phyloP scores from a whole-genome alignment of 1,140 invertebrate species.

The Cydia amplana region DNA sequence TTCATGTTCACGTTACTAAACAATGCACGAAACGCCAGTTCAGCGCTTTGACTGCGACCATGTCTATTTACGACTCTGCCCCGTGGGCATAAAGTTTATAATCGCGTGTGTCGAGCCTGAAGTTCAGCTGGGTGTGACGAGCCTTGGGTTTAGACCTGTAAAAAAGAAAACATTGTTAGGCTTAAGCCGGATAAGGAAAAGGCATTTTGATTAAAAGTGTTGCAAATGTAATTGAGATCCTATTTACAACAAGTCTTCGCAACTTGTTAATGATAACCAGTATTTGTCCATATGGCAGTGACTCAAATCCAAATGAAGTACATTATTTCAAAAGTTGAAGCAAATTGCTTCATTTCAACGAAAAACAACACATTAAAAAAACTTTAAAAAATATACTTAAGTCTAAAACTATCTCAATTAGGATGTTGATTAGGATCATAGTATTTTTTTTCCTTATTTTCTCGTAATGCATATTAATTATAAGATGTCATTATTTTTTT shows the following conservation, averaged over 20 bases:
- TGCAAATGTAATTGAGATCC: neutral
- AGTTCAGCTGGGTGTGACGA: neutral
- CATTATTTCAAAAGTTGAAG: too few relatives aligned
- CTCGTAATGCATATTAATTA: too few relatives aligned
- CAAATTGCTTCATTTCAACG: too few relatives aligned
- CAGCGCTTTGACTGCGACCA: slow-evolving; percentile 8
- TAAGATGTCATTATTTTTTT: too few relatives aligned
- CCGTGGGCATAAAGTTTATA: neutral
- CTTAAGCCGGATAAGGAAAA: neutral
- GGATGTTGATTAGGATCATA: too few relatives aligned
- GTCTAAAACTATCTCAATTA: too few relatives aligned
- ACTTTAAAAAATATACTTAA: too few relatives aligned
- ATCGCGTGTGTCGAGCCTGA: neutral
- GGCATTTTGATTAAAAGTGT: neutral
- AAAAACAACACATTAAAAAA: too few relatives aligned
- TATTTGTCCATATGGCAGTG: too few relatives aligned
- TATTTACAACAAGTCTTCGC: neutral
- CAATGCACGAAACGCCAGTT: neutral
- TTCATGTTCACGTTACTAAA: slow-evolving; percentile 27
- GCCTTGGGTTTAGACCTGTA: neutral
- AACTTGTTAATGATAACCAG: too few relatives aligned
- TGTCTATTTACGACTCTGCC: slow-evolving; percentile 20
- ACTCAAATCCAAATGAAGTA: too few relatives aligned
- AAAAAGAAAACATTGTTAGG: neutral
- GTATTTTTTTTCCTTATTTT: too few relatives aligned